phyloP scores from a whole-genome alignment of 2,797 vertebrate species.

The Pelobates cultripes region DNA sequence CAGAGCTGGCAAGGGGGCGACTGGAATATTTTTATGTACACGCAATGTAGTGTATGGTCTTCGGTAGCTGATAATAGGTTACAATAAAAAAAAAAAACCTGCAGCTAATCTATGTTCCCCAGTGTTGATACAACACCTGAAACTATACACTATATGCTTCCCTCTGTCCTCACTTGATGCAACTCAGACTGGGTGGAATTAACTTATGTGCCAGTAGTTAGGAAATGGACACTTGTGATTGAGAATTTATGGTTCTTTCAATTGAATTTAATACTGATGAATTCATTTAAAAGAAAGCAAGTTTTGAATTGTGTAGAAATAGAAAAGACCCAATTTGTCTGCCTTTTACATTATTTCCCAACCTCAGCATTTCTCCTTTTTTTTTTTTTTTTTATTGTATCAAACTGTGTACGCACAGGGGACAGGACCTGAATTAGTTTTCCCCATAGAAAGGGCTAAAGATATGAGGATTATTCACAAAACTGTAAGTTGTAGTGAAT shows the following conservation, averaged over 20 bases:
- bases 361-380: too few species aligned
- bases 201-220: neutral
- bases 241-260: too few species aligned
- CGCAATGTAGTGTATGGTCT: neutral
- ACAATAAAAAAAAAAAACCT: neutral
- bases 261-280: neutral
- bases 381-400: too few species aligned
- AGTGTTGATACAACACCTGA: neutral
- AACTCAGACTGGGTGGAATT: slow-evolving; percentile 18
- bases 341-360: too few species aligned
- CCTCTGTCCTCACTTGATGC: neutral
- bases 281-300: too few species aligned
- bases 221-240: neutral
- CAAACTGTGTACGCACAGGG: too few species aligned
- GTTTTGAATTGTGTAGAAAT: too few species aligned
- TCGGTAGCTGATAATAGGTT: neutral
- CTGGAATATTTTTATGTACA: neutral
- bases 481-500: too few species aligned
- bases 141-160: neutral
- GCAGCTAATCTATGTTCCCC: neutral
- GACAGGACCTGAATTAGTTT: too few species aligned
- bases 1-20: slow-evolving; percentile 2
- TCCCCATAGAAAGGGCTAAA: too few species aligned
- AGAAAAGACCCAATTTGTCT: too few species aligned
- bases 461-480: too few species aligned